These are phyloP conservation scores for Hipparchia sbordonii DNA, from an alignment of 2,888 invertebrate genomes.

Conservation along the genomic window DNA sequence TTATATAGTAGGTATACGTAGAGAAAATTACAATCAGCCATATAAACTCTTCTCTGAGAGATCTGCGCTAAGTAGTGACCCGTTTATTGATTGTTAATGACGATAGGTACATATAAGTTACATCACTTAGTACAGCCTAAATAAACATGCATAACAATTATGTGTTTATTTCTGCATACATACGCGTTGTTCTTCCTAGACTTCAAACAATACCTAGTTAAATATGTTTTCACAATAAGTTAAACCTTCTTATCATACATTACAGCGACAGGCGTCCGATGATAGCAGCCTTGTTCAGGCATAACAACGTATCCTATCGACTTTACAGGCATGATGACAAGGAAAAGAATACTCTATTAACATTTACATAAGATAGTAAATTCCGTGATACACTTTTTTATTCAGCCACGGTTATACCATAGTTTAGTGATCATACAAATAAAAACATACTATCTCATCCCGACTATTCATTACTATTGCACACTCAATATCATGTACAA, in stretches of 20 bases:
- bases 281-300: conserved; percentile 19
- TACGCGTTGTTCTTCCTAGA: not conserved
- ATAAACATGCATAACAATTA: not conserved
- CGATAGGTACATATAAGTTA: too few species aligned
- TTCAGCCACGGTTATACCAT: not conserved
- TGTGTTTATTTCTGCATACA: not conserved
- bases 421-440: not conserved
- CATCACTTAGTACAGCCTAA: not conserved
- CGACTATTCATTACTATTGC: too few species aligned
- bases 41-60: too few species aligned
- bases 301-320: not conserved
- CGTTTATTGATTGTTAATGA: too few species aligned
- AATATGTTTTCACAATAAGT: conserved; percentile 11
- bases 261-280: not conserved
- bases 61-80: too few species aligned
- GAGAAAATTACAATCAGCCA: too few species aligned
- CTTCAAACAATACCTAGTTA: conserved; percentile 6
- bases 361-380: not conserved
- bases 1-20: too few species aligned
- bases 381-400: not conserved
- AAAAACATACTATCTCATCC: not conserved
- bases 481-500: too few species aligned
- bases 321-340: not conserved
- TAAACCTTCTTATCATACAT: not conserved
- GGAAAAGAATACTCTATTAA: not conserved